phyloP scores from a whole-genome alignment of 2,888 invertebrate species.

The Aleiodes leptofemur region DNA sequence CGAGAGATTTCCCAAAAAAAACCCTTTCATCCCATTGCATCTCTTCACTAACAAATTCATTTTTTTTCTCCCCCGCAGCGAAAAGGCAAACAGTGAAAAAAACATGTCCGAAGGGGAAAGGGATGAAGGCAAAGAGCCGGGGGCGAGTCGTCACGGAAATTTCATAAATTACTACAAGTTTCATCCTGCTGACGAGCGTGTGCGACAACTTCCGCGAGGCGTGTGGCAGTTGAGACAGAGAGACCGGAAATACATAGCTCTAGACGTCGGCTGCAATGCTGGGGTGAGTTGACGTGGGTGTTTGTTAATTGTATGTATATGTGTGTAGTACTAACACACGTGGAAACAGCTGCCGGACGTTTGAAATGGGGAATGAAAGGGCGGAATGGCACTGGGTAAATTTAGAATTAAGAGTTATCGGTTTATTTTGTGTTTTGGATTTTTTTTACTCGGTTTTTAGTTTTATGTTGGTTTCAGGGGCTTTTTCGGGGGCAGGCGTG shows the following conservation, averaged over 20 bases:
- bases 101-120: neutral
- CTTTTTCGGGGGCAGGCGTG: constrained; percentile 11
- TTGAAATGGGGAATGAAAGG: constrained; percentile 55
- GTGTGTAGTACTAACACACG: constrained; percentile 7
- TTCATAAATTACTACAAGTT: constrained; percentile 93
- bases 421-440: neutral
- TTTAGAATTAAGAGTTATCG: constrained; percentile 56
- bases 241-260: constrained; percentile 76
- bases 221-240: constrained; percentile 71
- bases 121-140: constrained; percentile 78
- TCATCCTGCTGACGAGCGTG: constrained; percentile 83
- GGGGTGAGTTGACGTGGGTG: constrained; percentile 77
- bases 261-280: constrained; percentile 88
- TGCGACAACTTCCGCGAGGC: constrained; percentile 79
- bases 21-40: too few species aligned
- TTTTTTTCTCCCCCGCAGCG: too few species aligned
- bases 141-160: constrained; percentile 87
- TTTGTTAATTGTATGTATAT: constrained; percentile 27
- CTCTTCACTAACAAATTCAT: too few species aligned
- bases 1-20: too few species aligned
- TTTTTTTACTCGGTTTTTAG: constrained; percentile 23
- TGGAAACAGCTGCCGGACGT: constrained; percentile 61
- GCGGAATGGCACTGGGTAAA: constrained; percentile 55
- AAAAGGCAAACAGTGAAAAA: neutral
- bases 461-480: constrained; percentile 19